Percentiles rank a stretch among this genome's conserved stretches.
Conservation (phyloP, 1,140 invertebrate species). For the Heliothis virescens region DNA sequence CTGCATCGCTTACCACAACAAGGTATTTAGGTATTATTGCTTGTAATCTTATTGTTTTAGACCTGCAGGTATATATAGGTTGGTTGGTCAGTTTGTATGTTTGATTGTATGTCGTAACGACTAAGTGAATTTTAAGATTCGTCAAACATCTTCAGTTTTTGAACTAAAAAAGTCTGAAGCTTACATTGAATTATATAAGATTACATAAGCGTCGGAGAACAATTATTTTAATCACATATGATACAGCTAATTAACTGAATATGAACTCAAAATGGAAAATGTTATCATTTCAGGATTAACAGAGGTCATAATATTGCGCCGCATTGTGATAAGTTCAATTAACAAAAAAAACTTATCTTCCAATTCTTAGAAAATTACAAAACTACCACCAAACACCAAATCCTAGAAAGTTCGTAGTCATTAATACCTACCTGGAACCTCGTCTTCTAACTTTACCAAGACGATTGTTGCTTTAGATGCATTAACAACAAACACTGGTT, state of each 20-base stretch:
- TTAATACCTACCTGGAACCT: no score
- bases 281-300: constrained; percentile 15
- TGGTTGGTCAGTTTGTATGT: no score
- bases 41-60: constrained; percentile 33
- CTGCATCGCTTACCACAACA: constrained; percentile 90
- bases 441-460: no score
- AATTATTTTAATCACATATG: constrained; percentile 7
- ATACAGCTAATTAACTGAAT: background rate
- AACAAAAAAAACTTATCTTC: background rate
- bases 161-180: no score
- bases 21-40: constrained; percentile 79
- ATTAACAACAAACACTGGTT: no score
- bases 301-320: constrained; percentile 10
- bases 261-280: background rate
- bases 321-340: background rate
- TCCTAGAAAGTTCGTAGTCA: no score
- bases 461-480: no score
- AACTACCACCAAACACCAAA: no score
- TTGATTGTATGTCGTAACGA: no score
- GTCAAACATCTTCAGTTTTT: no score
- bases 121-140: no score
- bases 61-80: no score
- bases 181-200: background rate
- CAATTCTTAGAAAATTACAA: background rate
- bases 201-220: background rate